Conservation (phyloP, 1,140 invertebrate species). For the Drosophila prosaltans region DNA sequence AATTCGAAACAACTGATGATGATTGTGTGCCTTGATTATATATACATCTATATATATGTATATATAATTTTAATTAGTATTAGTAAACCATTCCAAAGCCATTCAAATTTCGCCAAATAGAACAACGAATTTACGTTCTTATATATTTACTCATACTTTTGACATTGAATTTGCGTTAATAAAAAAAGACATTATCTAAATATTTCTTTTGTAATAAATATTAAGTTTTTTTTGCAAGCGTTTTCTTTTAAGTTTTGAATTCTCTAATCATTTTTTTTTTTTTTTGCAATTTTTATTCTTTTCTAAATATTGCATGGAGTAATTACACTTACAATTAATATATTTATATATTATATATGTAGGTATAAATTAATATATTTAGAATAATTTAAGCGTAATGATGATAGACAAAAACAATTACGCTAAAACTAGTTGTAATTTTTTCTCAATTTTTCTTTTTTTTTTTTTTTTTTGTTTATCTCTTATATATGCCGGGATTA, state of each 20-base stretch:
- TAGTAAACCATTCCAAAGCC: background rate
- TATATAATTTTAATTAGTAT: background rate
- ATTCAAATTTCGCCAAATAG: background rate
- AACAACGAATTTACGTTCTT: background rate
- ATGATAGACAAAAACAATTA: conserved; percentile 66
- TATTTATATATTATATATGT: conserved; percentile 5
- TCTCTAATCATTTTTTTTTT: conserved; percentile 2
- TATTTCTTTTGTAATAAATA: background rate
- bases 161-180: conserved; percentile 4
- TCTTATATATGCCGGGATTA: conserved; percentile 57
- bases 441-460: conserved; percentile 19
- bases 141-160: background rate
- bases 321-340: conserved; percentile 58
- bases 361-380: conserved; percentile 57
- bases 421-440: conserved; percentile 63
- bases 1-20: background rate
- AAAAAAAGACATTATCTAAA: background rate
- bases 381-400: conserved; percentile 66
- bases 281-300: conserved; percentile 45
- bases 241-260: background rate
- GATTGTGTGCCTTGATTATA: background rate
- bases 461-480: conserved; percentile 56
- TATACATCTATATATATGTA: background rate
- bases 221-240: background rate
- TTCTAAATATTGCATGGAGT: conserved; percentile 69